Percentiles rank a stretch among this genome's conserved stretches.
phyloP scores from a whole-genome alignment of 1,140 invertebrate genomes.

The Tribolium madens region DNA sequence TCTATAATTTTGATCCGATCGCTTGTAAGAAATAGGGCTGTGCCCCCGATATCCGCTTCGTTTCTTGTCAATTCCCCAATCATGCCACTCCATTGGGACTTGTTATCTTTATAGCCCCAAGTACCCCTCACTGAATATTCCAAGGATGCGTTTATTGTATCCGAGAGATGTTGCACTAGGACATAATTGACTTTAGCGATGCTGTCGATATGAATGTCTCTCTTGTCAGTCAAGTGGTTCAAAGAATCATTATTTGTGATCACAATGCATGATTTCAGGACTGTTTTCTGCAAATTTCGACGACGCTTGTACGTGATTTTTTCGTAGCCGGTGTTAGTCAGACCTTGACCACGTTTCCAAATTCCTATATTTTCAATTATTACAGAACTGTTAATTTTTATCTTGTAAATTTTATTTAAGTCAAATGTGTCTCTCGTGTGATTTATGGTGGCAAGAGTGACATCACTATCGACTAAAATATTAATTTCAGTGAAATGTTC shows the following conservation, averaged over 20 bases:
- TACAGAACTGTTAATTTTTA: constrained; percentile 37
- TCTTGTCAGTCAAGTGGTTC: constrained; percentile 72
- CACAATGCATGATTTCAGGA: constrained; percentile 68
- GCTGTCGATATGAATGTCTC: constrained; percentile 72
- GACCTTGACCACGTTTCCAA: constrained; percentile 45
- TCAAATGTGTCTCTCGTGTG: constrained; percentile 29
- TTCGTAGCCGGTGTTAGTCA: constrained; percentile 40
- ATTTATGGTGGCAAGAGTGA: constrained; percentile 50
- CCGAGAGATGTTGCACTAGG: constrained; percentile 68
- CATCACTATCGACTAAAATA: constrained; percentile 61
- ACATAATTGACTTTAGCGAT: constrained; percentile 75
- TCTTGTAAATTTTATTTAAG: constrained; percentile 59
- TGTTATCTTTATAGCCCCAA: constrained; percentile 69
- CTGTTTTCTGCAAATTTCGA: constrained; percentile 64
- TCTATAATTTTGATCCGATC: constrained; percentile 72
- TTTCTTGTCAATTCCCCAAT: constrained; percentile 71
- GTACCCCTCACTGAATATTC: constrained; percentile 67
- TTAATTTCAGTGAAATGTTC: constrained; percentile 46
- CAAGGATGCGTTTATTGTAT: constrained; percentile 71
- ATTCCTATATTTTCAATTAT: constrained; percentile 54
- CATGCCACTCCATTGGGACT: constrained; percentile 73
- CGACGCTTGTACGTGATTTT: constrained; percentile 59
- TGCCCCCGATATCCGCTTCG: constrained; percentile 74
- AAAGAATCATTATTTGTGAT: constrained; percentile 72
- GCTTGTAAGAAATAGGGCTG: constrained; percentile 72